phyloP scores from a whole-genome alignment of 1,140 invertebrate genomes.

The Pissodes strobi region DNA sequence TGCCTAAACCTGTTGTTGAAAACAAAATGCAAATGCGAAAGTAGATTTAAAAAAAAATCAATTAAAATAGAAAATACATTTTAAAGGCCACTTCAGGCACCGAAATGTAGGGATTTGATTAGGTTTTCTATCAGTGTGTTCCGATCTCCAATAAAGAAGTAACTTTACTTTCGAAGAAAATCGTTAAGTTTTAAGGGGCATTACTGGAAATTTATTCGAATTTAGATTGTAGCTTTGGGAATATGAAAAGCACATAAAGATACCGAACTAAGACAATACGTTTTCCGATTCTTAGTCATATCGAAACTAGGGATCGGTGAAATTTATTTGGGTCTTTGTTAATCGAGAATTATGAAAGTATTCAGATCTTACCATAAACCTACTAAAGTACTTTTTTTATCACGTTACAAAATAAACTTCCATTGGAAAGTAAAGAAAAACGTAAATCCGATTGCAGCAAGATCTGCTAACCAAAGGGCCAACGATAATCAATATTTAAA shows the following conservation, averaged over 20 bases:
- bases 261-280: constrained; percentile 32
- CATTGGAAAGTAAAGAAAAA: no score
- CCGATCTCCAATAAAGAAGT: constrained; percentile 40
- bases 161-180: constrained; percentile 37
- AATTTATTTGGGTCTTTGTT: constrained; percentile 4
- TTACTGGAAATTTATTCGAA: constrained; percentile 39
- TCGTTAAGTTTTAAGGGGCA: constrained; percentile 38
- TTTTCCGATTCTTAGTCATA: constrained; percentile 23
- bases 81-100: constrained; percentile 20
- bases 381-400: no score
- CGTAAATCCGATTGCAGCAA: no score
- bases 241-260: constrained; percentile 38
- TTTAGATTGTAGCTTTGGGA: constrained; percentile 38
- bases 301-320: neutral
- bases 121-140: constrained; percentile 38
- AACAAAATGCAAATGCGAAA: no score
- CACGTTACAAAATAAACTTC: no score
- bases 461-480: no score
- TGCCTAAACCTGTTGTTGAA: no score
- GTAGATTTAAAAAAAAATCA: constrained; percentile 22
- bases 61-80: constrained; percentile 35
- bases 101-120: constrained; percentile 35
- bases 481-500: no score
- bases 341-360: no score
- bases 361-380: no score